phyloP scores from a whole-genome alignment of 2,113 vertebrate genomes.

The Agapornis roseicollis region DNA sequence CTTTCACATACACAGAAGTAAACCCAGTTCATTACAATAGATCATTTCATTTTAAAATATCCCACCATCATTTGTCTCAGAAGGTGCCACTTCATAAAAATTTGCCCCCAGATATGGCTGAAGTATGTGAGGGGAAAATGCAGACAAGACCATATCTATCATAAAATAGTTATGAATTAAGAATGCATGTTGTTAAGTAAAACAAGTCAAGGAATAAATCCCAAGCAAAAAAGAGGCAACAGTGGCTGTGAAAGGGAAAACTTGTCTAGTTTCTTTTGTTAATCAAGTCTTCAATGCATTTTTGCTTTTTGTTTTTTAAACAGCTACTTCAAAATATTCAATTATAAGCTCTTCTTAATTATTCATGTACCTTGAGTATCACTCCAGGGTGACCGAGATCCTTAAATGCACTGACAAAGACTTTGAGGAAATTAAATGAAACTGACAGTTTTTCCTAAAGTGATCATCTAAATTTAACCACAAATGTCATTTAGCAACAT shows the following conservation, averaged over 20 bases:
- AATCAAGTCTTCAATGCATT: not conserved
- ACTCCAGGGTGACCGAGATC: not conserved
- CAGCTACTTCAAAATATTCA: not conserved
- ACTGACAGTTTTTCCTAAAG: slow-evolving; percentile 9
- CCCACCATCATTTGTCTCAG: fast-evolving
- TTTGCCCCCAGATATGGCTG: not conserved
- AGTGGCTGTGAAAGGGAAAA: not conserved
- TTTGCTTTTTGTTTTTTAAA: not conserved
- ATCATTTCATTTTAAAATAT: not conserved
- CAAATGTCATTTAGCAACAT: slow-evolving; percentile 23
- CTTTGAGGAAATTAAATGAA: slow-evolving; percentile 11
- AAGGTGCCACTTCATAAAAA: not conserved
- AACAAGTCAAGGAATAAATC: not conserved
- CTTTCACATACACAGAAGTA: not conserved
- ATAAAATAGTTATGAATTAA: not conserved
- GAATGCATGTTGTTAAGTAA: not conserved
- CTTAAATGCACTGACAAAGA: not conserved
- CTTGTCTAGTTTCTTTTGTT: not conserved
- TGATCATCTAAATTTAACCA: slow-evolving; percentile 22
- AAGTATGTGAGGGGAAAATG: not conserved
- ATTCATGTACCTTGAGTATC: not conserved
- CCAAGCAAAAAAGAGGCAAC: not conserved
- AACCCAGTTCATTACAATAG: not conserved
- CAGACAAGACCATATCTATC: not conserved
- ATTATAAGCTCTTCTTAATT: not conserved